A percentile compares a stretch with the other conserved stretches of the same genome.
Conservation (phyloP, 1,140 invertebrate species). For the Drosophila rufa region DNA sequence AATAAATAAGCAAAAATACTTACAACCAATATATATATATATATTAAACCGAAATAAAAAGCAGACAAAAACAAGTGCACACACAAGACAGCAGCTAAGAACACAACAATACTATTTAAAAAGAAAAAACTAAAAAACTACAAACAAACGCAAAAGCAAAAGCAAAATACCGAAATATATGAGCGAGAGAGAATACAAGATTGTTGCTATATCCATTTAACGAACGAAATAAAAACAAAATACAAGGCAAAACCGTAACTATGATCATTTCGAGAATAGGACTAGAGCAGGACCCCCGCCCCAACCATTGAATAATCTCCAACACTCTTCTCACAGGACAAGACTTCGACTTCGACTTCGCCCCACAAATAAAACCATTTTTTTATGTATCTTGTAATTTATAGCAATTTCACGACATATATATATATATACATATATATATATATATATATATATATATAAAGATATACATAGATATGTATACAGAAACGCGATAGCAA, state of each 20-base stretch:
- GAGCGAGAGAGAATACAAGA: slow-evolving; percentile 85
- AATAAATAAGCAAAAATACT: slow-evolving; percentile 55
- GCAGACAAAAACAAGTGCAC: slow-evolving; percentile 36
- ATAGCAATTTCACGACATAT: slow-evolving; percentile 50
- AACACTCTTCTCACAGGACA: slow-evolving; percentile 14
- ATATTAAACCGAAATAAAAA: slow-evolving; percentile 41
- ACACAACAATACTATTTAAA: slow-evolving; percentile 70
- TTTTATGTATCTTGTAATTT: slow-evolving; percentile 60
- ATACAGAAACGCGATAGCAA: slow-evolving; percentile 39
- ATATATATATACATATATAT: slow-evolving; percentile 9
- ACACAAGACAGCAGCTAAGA: slow-evolving; percentile 55
- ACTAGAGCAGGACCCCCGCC: slow-evolving; percentile 13
- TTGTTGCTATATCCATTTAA: slow-evolving; percentile 84
- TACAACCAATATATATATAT: slow-evolving; percentile 20
- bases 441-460: slow-evolving; percentile 9
- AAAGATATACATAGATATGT: slow-evolving; percentile 13
- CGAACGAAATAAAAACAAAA: slow-evolving; percentile 42
- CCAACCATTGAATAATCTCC: slow-evolving; percentile 24
- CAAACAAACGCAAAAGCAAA: slow-evolving; percentile 38
- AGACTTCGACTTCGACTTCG: slow-evolving; percentile 13
- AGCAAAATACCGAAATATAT: slow-evolving; percentile 69
- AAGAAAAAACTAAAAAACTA: slow-evolving; percentile 29
- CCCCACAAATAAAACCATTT: slow-evolving; percentile 32
- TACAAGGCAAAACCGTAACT: slow-evolving; percentile 38
- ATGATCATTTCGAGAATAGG: slow-evolving; percentile 43